Base-by-base conservation (phyloP, 2,888 invertebrate genomes). In the Nymphalis urticae region DNA sequence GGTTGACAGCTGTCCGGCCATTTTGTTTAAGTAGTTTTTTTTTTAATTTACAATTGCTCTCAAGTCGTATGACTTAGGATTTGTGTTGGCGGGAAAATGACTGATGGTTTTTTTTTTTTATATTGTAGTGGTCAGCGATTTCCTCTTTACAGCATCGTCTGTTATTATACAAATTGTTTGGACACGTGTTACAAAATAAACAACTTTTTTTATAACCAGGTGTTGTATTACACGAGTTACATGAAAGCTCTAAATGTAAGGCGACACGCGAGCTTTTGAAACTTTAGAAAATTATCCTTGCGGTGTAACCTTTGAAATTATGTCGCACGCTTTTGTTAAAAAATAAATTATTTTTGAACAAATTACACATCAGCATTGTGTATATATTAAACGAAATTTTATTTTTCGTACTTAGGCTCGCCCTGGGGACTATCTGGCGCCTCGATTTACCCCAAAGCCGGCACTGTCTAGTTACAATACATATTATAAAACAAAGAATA, bases 1-100 rank as follows among this genome's bases (percentile, higher is more conserved):
- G 90, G 90, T 89, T 83, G 83, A 83, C 85, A 86, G 85, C 84
- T 89, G 87, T 48, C 42, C 62, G 64, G 64, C 71, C 69, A 72
- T 72, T 69, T 72, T 66, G 62, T 24, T 62, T 50, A 3, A 17
- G 56, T 36, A 50, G 19, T 56, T 62, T 56, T 61, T 54, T 50
- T 42, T 50, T n/a, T 21, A 42, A 70, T 64, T 64, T 64, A 60
- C 64, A 63, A 47, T 61, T 64, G 56, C 56, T 64, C 60, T 36
- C 42, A 70, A 60, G 47, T 66, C 59, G 42, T 51, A 19, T 32
- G 32, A 47, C 32, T 70, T 64, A 63, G 61, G 63, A 47, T 21
- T 62, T 68, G 63, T 62, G 53, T 58, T 69, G 71, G 82, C 83
- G 83, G 80, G 81, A 85, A 87, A 80, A 80, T 86, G 87, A 87